Evolutionary conservation across 2,113 vertebrate genomes (phyloP).

Genomic region (Chiloscyllium plagiosum): DNA sequence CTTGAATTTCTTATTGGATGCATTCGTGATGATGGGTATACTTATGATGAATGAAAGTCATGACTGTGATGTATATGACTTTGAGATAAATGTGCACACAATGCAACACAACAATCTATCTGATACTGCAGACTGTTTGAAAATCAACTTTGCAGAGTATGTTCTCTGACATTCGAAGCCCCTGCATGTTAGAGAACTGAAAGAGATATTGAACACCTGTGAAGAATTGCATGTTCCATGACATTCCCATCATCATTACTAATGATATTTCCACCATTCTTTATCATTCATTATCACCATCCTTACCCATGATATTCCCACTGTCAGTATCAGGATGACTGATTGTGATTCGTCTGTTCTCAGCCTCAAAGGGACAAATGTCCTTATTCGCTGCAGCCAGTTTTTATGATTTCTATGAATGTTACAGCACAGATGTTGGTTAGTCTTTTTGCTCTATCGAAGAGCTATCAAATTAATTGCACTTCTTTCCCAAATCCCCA

Average conservation of each 20-base stretch:
- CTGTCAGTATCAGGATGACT: not conserved
- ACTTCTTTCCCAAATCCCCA: not conserved
- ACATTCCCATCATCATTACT: too few relatives aligned
- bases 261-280: too few relatives aligned
- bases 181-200: not conserved
- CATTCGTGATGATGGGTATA: not conserved
- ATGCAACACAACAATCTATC: not conserved
- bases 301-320: too few relatives aligned
- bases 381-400: too few relatives aligned
- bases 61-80: not conserved
- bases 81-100: not conserved
- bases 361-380: too few relatives aligned
- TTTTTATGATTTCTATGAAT: too few relatives aligned
- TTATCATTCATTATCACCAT: too few relatives aligned
- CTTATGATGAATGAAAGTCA: too few relatives aligned
- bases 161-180: not conserved
- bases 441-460: not conserved
- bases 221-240: not conserved
- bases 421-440: not conserved
- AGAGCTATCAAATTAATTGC: not conserved
- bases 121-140: too few relatives aligned
- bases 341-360: too few relatives aligned
- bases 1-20: not conserved
- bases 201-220: not conserved
- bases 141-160: not conserved